Base-by-base conservation (phyloP, 2,888 invertebrate genomes). In the Chymomyza fuscimana region DNA sequence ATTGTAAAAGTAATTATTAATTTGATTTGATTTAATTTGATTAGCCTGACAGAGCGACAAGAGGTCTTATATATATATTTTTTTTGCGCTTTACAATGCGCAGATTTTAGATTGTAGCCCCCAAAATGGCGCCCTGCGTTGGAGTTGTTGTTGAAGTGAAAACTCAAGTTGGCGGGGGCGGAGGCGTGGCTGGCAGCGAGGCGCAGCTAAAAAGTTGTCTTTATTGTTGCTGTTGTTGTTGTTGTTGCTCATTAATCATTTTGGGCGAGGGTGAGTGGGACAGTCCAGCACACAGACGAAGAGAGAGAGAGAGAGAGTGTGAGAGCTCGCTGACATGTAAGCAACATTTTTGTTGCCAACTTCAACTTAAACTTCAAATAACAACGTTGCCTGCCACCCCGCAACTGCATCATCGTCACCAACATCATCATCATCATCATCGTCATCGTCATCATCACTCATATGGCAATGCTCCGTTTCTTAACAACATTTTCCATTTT, bases 11-110 rank as follows among this genome's bases (percentile, higher is more conserved):
- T 87, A 87, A 87, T 85, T 85, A 85, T 79, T 85, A 86, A 85
- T 85, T 85, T 87, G 87, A 85, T 85, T 87, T 85, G 87, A 87
- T 87, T 86, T 84, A 86, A 86, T 85, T 87, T 86, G 84, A 87
- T 84, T 84, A 87, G 85, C 75, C 70, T 66, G 73, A 66, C 69
- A 22, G 19, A 59, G 63, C 60, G 63, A 67, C 72, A 59, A 73
- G 50, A 52, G 36, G 52, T 52, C 6, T 15, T 16, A 25, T 4
- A 25, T 25, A 4, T 25, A 25, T 4, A 25, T 32, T 0, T 32
- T 7, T 32, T 32, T 1, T 32, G 5, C 32, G 1, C 5, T 32
- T 7, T 32, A 32, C 32, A 32, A 7, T 7, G 32, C 6, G 32
- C 46, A 67, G 80, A 79, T 81, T 73, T 56, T 71, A 77, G 86